A percentile compares a stretch with the other conserved stretches of the same genome.
phyloP scores from a whole-genome alignment of 2,113 vertebrate species.

The Nothoprocta pentlandii region DNA sequence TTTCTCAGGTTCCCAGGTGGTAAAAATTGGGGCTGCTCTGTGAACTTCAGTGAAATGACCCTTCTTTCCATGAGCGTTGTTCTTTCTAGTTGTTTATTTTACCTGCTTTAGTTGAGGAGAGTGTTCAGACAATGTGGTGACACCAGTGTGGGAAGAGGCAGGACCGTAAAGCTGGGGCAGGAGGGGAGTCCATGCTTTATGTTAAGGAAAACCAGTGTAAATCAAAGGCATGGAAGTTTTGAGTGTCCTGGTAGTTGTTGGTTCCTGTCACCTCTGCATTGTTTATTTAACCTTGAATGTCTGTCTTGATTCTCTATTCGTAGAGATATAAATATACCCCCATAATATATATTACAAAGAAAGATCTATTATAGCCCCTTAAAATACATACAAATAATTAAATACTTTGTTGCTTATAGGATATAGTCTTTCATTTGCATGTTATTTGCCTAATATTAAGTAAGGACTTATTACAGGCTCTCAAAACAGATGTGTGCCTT shows the following conservation, averaged over 20 bases:
- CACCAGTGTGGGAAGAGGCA: background rate
- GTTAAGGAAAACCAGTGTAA: background rate
- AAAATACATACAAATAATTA: conserved; percentile 18
- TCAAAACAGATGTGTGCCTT: conserved; percentile 49
- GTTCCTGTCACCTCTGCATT: background rate
- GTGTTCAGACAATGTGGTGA: background rate
- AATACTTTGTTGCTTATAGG: background rate
- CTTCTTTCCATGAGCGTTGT: background rate
- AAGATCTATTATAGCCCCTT: background rate
- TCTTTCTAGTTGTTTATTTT: rapidly evolving
- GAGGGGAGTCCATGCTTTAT: background rate
- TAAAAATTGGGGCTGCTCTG: background rate
- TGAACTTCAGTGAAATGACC: background rate
- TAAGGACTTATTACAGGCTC: conserved; percentile 30
- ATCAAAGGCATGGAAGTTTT: background rate
- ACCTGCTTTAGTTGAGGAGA: background rate
- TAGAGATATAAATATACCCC: background rate
- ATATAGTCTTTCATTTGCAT: conserved; percentile 22
- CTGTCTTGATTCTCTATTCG: background rate
- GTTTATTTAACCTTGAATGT: background rate
- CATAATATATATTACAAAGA: background rate
- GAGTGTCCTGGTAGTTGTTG: background rate
- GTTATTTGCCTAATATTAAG: conserved; percentile 46
- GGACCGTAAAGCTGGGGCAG: background rate
- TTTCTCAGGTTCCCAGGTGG: background rate